phyloP scores from a whole-genome alignment of 2,797 vertebrate species.

The Sternarchorhynchus goeldii region DNA sequence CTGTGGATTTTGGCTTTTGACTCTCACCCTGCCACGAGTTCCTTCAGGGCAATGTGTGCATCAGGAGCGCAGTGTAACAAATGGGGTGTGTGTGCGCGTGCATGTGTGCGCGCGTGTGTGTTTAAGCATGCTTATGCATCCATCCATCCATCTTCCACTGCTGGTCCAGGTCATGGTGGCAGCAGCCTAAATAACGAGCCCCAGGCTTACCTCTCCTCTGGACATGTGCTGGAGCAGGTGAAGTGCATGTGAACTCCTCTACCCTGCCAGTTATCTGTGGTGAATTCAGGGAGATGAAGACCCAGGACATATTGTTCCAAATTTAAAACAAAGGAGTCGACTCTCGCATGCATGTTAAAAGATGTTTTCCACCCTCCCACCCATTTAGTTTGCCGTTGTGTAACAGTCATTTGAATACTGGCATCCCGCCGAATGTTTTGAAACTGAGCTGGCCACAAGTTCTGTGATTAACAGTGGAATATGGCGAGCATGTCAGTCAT shows the following conservation, averaged over 20 bases:
- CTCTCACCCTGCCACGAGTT: not conserved
- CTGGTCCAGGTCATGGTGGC: too few species aligned
- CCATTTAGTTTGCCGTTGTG: slow-evolving; percentile 24
- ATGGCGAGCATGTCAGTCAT: slow-evolving; percentile 50
- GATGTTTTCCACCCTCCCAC: slow-evolving; percentile 27
- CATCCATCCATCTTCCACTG: too few species aligned
- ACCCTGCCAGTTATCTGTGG: not conserved
- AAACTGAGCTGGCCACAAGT: slow-evolving; percentile 47
- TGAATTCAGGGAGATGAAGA: slow-evolving; percentile 35
- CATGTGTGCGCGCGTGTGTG: not conserved
- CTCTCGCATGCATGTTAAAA: slow-evolving; percentile 26
- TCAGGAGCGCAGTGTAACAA: too few species aligned
- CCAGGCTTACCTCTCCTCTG: too few species aligned
- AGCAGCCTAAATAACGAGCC: too few species aligned
- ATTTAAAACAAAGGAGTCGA: slow-evolving; percentile 3
- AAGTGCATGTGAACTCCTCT: not conserved
- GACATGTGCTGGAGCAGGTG: not conserved
- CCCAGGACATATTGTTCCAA: slow-evolving; percentile 14
- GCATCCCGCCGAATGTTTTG: slow-evolving; percentile 52
- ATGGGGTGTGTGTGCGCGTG: not conserved
- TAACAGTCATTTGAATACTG: slow-evolving; percentile 47
- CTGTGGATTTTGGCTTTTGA: not conserved
- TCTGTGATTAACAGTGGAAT: slow-evolving; percentile 45
- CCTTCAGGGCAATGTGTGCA: not conserved
- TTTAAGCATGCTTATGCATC: too few species aligned